phyloP scores from a whole-genome alignment of 2,797 vertebrate genomes.

The Paguma larvata region DNA sequence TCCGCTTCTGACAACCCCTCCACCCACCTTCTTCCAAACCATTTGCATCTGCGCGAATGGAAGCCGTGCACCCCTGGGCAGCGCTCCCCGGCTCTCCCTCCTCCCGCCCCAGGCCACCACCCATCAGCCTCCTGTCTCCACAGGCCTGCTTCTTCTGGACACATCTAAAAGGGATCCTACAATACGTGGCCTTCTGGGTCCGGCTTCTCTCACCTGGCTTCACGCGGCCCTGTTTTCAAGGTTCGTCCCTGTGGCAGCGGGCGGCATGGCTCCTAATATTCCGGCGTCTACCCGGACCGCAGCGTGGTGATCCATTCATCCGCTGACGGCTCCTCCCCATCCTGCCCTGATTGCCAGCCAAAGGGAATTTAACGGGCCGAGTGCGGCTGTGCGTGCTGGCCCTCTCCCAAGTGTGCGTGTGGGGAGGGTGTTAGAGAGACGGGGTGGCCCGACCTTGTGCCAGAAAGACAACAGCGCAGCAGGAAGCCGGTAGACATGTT shows the following conservation, averaged over 20 bases:
- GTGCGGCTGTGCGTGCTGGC: background rate
- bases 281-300: too few relatives aligned
- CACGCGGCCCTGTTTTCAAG: background rate
- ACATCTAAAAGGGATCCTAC: background rate
- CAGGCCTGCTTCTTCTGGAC: background rate
- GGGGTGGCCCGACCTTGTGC: background rate
- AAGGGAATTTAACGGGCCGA: background rate
- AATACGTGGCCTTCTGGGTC: background rate
- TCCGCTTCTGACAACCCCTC: background rate
- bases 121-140: background rate
- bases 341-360: too few relatives aligned
- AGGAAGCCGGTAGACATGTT: accelerated
- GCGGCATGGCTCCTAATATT: too few relatives aligned
- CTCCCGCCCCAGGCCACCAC: too few relatives aligned
- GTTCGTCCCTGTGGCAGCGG: too few relatives aligned
- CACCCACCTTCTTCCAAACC: background rate
- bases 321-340: too few relatives aligned
- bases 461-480: accelerated
- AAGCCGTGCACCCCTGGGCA: background rate
- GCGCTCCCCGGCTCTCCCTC: accelerated
- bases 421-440: background rate
- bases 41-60: accelerated
- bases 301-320: too few relatives aligned
- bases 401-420: too few relatives aligned
- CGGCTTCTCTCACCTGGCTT: background rate